Base-by-base conservation (phyloP, 2,888 invertebrate species). In the Trachelus tabidus region DNA sequence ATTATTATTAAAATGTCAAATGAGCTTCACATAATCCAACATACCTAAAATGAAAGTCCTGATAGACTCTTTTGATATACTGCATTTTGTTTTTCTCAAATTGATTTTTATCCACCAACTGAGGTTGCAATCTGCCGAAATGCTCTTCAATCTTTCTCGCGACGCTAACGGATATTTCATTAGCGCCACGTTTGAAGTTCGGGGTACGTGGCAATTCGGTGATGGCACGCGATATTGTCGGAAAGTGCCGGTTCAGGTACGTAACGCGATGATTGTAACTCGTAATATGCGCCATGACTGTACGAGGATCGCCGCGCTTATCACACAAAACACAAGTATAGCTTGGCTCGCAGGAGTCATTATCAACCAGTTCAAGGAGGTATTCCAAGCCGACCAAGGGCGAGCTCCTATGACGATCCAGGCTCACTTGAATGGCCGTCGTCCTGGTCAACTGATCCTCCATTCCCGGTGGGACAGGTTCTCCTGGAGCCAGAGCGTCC, bases 321-420 rank as follows among this genome's bases (percentile, higher is more conserved):
- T 94, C 94, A 91, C 97, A 97, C 81, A 97, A 92, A 83, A 95
- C 93, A 92, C 97, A 97, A 76, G 95, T 93, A 91, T 97, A 97
- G 76, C 94, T 92, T 0, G 96, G 96, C 90, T 96, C 96, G 87
- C 94, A 93, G 82, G 94, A 94, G 11, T 93, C 92, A 85, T 94
- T 92, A 87, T 94, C 94, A 76, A 95, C 94, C 84, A 96, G 91
- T 91, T 97, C 97, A 73, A 97, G 90, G 75, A 96, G 92, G 91
- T 97, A 97, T 91, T 97, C 97, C 78, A 96, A 90, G n/a, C 97
- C 97, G 77, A 96, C 91, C 12, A 94, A 88, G 1, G 93, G 93
- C 11, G 93, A 92, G 56, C 92, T 92, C 79, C 92, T 92, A 84
- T 93, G 93, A 34, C 92, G 91, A 89, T 94, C 94, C 71, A 95